Percentiles rank a stretch among this genome's conserved stretches.
phyloP scores from a whole-genome alignment of 92 coral and sea anemone genomes.

The Isaurus tuberculatus region DNA sequence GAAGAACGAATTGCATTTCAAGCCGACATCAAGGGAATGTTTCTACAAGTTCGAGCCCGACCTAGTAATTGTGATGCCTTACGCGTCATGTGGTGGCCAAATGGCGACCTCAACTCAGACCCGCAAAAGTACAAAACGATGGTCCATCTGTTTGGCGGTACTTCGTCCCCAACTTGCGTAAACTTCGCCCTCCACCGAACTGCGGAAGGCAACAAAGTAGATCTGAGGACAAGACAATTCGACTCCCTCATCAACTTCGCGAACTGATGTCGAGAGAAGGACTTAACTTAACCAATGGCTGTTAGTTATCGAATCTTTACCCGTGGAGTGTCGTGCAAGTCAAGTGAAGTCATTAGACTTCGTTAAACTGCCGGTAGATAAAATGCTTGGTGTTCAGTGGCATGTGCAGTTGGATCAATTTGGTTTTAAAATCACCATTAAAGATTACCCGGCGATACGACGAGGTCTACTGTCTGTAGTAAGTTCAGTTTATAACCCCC shows the following conservation, averaged over 20 bases:
- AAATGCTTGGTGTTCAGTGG: constrained; percentile 55
- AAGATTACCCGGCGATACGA: constrained; percentile 37
- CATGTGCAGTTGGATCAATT: constrained; percentile 30
- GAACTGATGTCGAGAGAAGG: neutral
- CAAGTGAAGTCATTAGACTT: constrained; percentile 47
- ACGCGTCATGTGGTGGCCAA: constrained; percentile 30
- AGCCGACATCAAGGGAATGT: neutral
- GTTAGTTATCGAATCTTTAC: neutral
- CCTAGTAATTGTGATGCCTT: constrained; percentile 4
- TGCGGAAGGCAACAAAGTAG: constrained; percentile 21
- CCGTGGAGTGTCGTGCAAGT: constrained; percentile 4
- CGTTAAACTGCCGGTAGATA: constrained; percentile 34
- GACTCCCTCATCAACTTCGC: neutral
- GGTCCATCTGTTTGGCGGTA: constrained; percentile 1
- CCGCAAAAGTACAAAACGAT: constrained; percentile 13
- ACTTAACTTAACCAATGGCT: too few species aligned
- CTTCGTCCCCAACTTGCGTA: neutral
- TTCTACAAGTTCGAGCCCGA: neutral
- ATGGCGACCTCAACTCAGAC: neutral
- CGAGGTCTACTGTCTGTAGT: constrained; percentile 34
- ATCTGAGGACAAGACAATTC: neutral
- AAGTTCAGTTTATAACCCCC: constrained; percentile 45
- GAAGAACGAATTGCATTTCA: neutral
- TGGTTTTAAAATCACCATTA: constrained; percentile 38
- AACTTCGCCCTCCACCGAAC: constrained; percentile 33